Percentiles rank a stretch among this genome's conserved stretches.
phyloP scores from a whole-genome alignment of 2,888 invertebrate species.

The Gari tellinella region DNA sequence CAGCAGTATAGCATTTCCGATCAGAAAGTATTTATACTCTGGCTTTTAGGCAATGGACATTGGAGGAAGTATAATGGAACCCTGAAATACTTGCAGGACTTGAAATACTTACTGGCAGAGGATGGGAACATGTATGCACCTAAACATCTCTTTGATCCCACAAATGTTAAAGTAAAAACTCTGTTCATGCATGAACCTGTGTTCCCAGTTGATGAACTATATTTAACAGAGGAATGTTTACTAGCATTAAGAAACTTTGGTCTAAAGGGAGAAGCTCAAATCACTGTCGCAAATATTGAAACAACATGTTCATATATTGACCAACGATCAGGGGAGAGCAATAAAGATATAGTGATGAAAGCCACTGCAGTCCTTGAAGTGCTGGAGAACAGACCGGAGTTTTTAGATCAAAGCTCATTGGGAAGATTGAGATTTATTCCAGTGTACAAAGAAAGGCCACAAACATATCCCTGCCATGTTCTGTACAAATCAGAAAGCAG shows the following conservation, averaged over 20 bases:
- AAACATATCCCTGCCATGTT: neutral
- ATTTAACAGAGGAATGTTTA: neutral
- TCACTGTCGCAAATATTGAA: slow-evolving; percentile 25
- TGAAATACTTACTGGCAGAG: neutral
- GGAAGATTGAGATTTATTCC: slow-evolving; percentile 21
- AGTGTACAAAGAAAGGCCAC: neutral
- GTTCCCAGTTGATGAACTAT: slow-evolving; percentile 26
- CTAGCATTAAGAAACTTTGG: slow-evolving; percentile 19
- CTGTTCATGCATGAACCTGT: slow-evolving; percentile 15
- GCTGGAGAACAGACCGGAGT: neutral
- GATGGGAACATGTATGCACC: slow-evolving; percentile 11
- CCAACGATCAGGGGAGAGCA: neutral
- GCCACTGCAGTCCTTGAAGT: neutral
- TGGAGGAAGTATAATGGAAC: neutral
- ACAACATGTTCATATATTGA: slow-evolving; percentile 16
- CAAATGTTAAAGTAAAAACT: slow-evolving; percentile 7
- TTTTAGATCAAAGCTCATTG: neutral
- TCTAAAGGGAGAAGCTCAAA: slow-evolving; percentile 20
- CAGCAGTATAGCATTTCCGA: neutral
- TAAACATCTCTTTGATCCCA: slow-evolving; percentile 38
- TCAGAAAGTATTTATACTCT: slow-evolving; percentile 1
- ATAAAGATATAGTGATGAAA: neutral
- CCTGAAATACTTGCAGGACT: neutral
- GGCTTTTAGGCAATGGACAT: slow-evolving; percentile 1
- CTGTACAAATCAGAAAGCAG: slow-evolving; percentile 4